These are phyloP conservation scores for Neodiprion pinetum DNA, from an alignment of 1,140 invertebrate species.

Conservation along the genomic window DNA sequence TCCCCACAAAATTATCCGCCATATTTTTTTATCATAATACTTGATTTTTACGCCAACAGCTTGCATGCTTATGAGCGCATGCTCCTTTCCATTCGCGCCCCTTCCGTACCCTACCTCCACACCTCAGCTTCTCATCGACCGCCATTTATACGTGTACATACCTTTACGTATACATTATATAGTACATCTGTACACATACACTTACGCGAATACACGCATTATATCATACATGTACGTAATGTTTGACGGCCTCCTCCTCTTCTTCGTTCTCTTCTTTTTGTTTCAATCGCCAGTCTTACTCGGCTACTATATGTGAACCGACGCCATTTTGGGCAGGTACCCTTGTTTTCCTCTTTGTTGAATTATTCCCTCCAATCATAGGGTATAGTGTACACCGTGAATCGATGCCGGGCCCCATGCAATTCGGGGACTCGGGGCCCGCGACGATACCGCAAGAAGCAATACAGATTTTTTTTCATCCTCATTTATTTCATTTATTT, in stretches of 20 bases:
- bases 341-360: neutral
- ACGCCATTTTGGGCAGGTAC: neutral
- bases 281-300: neutral
- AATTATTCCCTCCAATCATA: constrained; percentile 1
- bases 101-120: neutral
- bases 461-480: constrained; percentile 33
- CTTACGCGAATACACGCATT: too few species aligned
- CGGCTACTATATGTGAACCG: neutral
- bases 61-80: constrained; percentile 15
- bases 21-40: constrained; percentile 46
- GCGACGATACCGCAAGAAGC: constrained; percentile 43
- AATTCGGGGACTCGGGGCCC: neutral
- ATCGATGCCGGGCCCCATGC: neutral
- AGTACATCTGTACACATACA: too few species aligned
- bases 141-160: constrained; percentile 9
- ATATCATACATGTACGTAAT: too few species aligned
- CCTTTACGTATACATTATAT: neutral
- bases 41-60: constrained; percentile 45
- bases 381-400: constrained; percentile 4
- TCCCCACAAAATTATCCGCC: constrained; percentile 42
- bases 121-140: neutral
- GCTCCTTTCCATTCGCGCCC: neutral
- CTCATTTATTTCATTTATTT: neutral
- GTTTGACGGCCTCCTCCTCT: neutral
- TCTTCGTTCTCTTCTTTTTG: neutral